phyloP scores from a whole-genome alignment of 35 echinoderm and acorn worm species.

The Acanthaster planci region DNA sequence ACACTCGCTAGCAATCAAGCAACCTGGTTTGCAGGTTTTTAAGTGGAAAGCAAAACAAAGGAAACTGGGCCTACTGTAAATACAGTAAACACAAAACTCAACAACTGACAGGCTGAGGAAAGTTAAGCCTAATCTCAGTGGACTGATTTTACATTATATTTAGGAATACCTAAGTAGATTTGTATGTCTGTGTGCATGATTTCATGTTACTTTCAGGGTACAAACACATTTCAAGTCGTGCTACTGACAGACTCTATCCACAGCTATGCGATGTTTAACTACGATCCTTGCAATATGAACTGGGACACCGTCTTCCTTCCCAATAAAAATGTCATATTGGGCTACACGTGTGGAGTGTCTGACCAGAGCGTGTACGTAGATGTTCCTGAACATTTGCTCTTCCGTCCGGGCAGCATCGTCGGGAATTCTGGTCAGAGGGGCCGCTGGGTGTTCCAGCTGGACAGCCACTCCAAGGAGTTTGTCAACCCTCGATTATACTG shows the following conservation, averaged over 20 bases:
- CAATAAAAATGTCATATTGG: neutral
- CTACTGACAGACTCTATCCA: conserved; percentile 52
- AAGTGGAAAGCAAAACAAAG: too few relatives aligned
- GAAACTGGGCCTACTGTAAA: too few relatives aligned
- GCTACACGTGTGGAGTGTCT: neutral
- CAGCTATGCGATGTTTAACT: conserved; percentile 61
- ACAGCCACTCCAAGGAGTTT: neutral
- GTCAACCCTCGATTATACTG: neutral
- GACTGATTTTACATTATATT: too few relatives aligned
- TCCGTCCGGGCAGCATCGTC: neutral
- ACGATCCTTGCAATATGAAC: conserved; percentile 50
- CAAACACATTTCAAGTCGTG: conserved; percentile 69
- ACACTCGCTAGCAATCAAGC: too few relatives aligned
- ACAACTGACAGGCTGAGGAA: too few relatives aligned
- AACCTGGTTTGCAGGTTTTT: too few relatives aligned
- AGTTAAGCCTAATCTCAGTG: too few relatives aligned
- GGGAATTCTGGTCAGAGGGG: neutral
- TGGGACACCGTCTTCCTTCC: conserved; percentile 45
- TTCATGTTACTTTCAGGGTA: neutral
- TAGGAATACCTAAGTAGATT: too few relatives aligned
- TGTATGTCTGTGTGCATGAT: too few relatives aligned
- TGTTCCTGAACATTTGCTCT: neutral
- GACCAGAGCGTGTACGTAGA: neutral
- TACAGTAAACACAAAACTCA: too few relatives aligned
- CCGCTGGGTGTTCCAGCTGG: neutral